phyloP scores from a whole-genome alignment of 1,140 invertebrate species.

The Zaprionus africanus region DNA sequence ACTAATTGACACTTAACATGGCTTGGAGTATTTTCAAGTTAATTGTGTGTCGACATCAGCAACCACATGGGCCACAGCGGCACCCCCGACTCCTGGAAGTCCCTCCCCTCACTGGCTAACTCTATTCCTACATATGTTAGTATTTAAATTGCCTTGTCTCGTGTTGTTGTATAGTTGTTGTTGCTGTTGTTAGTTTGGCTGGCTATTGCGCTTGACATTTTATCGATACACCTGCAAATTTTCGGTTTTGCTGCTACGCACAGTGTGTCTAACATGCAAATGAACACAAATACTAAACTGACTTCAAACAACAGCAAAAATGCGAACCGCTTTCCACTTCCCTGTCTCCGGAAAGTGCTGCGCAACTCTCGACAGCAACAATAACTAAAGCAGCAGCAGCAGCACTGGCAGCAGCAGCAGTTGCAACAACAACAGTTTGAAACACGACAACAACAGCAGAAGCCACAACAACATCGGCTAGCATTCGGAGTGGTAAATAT shows the following conservation, averaged over 20 bases:
- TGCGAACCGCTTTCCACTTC: constrained; percentile 1
- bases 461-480: constrained; percentile 5
- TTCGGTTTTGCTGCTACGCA: constrained; percentile 26
- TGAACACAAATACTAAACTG: constrained; percentile 21
- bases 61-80: constrained; percentile 10
- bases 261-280: constrained; percentile 25
- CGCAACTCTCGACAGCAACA: constrained; percentile 12
- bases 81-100: neutral
- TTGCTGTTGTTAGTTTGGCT: constrained; percentile 41
- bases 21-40: constrained; percentile 77
- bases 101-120: constrained; percentile 28
- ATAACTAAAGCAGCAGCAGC: neutral
- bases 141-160: constrained; percentile 79
- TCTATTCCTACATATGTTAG: constrained; percentile 60
- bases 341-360: constrained; percentile 1
- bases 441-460: constrained; percentile 7
- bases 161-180: constrained; percentile 23
- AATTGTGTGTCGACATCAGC: constrained; percentile 77
- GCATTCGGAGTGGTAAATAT: constrained; percentile 12
- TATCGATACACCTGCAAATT: constrained; percentile 66
- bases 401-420: neutral
- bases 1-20: constrained; percentile 81
- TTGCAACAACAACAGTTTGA: neutral
- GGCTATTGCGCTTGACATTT: constrained; percentile 65
- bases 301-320: constrained; percentile 25